Evolutionary conservation across 2,888 invertebrate genomes (phyloP).

Genomic region (Piscicola geometra): DNA sequence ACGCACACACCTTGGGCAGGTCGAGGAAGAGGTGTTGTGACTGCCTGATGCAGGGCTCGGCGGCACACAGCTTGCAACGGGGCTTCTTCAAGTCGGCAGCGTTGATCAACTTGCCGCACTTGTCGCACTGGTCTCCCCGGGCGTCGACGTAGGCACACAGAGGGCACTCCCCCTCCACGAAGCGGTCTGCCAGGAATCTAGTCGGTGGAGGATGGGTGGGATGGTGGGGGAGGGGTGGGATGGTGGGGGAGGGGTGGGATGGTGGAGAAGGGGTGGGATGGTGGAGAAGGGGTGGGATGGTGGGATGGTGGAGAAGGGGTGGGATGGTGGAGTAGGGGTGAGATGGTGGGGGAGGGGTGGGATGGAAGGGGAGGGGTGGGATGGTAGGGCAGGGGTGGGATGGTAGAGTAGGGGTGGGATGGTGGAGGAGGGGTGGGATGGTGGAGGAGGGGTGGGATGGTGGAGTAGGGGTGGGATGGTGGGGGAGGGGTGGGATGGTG

Average conservation of each 20-base stretch:
- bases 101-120: constrained; percentile 90
- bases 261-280: neutral
- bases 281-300: neutral
- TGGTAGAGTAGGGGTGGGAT: no score
- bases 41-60: constrained; percentile 65
- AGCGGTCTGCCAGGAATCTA: constrained; percentile 63
- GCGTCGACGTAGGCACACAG: constrained; percentile 86
- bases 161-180: constrained; percentile 94
- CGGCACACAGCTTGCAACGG: constrained; percentile 79
- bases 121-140: constrained; percentile 96
- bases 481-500: no score
- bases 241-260: neutral
- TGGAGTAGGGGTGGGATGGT: no score
- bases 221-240: neutral
- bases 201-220: neutral
- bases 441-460: no score
- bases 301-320: neutral
- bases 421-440: no score
- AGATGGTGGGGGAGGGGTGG: no score
- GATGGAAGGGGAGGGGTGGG: no score
- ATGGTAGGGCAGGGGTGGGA: no score
- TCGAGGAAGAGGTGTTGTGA: constrained; percentile 91
- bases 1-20: constrained; percentile 69
- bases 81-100: constrained; percentile 80
- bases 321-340: no score